A percentile compares a stretch with the other conserved stretches of the same genome.
phyloP scores from a whole-genome alignment of 2,888 invertebrate species.

The Sinotaia quadrata region DNA sequence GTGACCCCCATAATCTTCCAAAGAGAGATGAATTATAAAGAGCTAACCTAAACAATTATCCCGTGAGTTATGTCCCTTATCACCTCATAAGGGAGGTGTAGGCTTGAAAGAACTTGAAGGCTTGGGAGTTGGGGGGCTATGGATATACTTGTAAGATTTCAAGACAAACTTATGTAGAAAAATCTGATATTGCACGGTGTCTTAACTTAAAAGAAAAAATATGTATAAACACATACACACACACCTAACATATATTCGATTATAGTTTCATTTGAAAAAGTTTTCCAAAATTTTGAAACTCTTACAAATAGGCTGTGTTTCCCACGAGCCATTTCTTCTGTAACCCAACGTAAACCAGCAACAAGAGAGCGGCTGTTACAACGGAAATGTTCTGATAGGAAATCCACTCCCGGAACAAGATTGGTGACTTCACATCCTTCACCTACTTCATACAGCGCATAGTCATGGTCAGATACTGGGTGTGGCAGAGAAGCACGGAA shows the following conservation, averaged over 20 bases:
- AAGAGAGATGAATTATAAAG: too few relatives aligned
- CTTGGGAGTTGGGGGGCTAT: too few relatives aligned
- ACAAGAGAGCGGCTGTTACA: constrained; percentile 67
- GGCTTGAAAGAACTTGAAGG: too few relatives aligned
- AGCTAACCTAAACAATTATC: too few relatives aligned
- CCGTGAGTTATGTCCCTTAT: too few relatives aligned
- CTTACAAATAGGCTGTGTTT: constrained; percentile 70
- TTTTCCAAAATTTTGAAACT: constrained; percentile 16
- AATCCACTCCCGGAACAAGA: constrained; percentile 68
- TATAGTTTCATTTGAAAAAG: background rate
- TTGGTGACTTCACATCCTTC: constrained; percentile 69
- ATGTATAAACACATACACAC: constrained; percentile 15
- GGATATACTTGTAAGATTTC: background rate
- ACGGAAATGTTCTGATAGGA: constrained; percentile 69
- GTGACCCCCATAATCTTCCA: too few relatives aligned
- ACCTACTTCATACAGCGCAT: constrained; percentile 70
- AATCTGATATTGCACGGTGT: too few relatives aligned
- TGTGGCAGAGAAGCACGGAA: constrained; percentile 70
- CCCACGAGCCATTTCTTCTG: constrained; percentile 68
- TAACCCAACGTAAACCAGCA: constrained; percentile 66
- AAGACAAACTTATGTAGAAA: background rate
- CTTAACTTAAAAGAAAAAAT: too few relatives aligned
- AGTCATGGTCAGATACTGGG: constrained; percentile 69
- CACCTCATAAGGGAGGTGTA: too few relatives aligned
- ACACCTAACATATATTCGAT: too few relatives aligned